These are phyloP conservation scores for Mormyrops boulengeri DNA, from an alignment of 2,797 vertebrate species.

Conservation along the genomic window DNA sequence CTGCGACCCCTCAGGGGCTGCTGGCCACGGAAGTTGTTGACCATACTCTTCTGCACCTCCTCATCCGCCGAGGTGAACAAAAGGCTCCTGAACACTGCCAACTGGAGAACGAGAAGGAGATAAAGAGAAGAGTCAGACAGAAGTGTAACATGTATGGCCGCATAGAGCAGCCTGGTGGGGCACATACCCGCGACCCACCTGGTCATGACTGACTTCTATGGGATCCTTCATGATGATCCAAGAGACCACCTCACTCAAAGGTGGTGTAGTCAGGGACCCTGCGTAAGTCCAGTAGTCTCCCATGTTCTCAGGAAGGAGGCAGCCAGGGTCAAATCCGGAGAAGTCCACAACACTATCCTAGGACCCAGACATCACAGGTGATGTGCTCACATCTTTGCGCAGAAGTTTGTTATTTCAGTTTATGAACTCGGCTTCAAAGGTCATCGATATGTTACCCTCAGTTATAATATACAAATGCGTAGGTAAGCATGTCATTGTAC, in stretches of 20 bases:
- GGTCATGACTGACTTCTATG: slow-evolving; percentile 81
- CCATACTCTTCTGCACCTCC: slow-evolving; percentile 80
- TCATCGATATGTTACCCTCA: background rate
- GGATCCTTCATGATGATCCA: slow-evolving; percentile 89
- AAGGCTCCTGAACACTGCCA: slow-evolving; percentile 79
- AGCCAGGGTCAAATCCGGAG: slow-evolving; percentile 72
- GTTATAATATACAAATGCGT: background rate
- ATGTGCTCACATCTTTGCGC: background rate
- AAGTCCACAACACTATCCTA: slow-evolving; percentile 71
- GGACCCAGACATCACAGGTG: background rate
- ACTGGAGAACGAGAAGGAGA: slow-evolving; percentile 48
- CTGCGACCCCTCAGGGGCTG: slow-evolving; percentile 74
- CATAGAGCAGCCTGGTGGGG: background rate
- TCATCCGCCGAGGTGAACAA: slow-evolving; percentile 74
- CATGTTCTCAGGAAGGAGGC: slow-evolving; percentile 71
- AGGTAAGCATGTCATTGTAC: background rate
- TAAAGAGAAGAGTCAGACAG: slow-evolving; percentile 11
- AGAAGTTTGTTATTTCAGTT: background rate
- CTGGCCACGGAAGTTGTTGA: slow-evolving; percentile 85
- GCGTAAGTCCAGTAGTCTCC: slow-evolving; percentile 88
- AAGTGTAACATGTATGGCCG: background rate
- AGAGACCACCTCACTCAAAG: slow-evolving; percentile 81
- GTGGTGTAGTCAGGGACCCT: slow-evolving; percentile 86
- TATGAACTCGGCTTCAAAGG: background rate
- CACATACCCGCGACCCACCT: slow-evolving; percentile 59